These are phyloP conservation scores for Mesaphorura yosii DNA, from an alignment of 1,140 invertebrate genomes.

Conservation along the genomic window DNA sequence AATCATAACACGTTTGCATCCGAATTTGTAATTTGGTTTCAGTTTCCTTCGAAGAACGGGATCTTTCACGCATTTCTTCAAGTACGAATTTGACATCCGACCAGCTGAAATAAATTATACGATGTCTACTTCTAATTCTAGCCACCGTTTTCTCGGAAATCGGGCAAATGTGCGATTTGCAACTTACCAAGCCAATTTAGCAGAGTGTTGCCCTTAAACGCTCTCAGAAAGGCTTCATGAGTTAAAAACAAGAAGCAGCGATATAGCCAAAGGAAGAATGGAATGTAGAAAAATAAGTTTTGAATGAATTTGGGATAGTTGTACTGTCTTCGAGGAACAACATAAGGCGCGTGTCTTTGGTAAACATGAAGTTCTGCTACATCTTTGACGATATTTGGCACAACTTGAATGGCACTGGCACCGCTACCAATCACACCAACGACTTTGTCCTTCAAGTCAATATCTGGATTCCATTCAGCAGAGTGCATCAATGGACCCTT, in stretches of 20 bases:
- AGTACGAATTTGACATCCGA: neutral
- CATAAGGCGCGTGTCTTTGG: constrained; percentile 15
- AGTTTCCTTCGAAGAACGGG: constrained; percentile 2
- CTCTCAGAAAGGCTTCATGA: neutral
- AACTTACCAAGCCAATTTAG: too few relatives aligned
- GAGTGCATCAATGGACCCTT: constrained; percentile 14
- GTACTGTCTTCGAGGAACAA: constrained; percentile 1
- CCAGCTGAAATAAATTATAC: too few relatives aligned
- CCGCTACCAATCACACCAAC: constrained; percentile 18
- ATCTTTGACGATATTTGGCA: constrained; percentile 9
- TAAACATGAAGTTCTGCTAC: constrained; percentile 14
- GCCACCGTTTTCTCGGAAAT: too few relatives aligned
- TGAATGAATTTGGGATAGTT: neutral
- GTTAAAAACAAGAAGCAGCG: neutral
- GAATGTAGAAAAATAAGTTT: neutral
- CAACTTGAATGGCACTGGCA: constrained; percentile 12
- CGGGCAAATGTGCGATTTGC: too few relatives aligned
- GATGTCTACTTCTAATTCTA: too few relatives aligned
- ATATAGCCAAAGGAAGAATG: neutral
- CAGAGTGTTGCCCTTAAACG: too few relatives aligned
- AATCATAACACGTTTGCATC: constrained; percentile 18
- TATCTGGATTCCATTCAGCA: constrained; percentile 10
- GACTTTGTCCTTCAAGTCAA: constrained; percentile 17
- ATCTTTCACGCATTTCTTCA: neutral
- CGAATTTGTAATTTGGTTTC: constrained; percentile 19